Conservation (phyloP, 2,888 invertebrate species). For the Oscheius onirici region DNA sequence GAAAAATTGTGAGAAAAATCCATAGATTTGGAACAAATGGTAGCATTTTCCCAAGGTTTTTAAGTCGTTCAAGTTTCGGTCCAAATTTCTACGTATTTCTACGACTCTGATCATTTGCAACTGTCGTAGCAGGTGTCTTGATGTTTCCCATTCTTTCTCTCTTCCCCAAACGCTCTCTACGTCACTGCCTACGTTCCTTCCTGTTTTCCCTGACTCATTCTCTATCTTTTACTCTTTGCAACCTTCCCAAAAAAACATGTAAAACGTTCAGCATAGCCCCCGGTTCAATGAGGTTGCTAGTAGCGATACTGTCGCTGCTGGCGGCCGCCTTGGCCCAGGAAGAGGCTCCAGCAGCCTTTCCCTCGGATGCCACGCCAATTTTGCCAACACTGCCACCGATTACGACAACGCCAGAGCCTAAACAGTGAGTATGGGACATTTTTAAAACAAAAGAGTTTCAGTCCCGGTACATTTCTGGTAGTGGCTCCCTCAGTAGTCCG, state of each 20-base stretch:
- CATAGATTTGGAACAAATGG: too few relatives aligned
- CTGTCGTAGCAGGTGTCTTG: too few relatives aligned
- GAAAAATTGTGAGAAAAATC: too few relatives aligned
- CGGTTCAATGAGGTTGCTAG: slow-evolving; percentile 21
- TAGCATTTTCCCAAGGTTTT: too few relatives aligned
- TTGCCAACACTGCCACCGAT: slow-evolving; percentile 15
- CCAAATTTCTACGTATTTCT: too few relatives aligned
- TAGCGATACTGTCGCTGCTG: slow-evolving; percentile 23
- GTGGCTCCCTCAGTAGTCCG: slow-evolving; percentile 72
- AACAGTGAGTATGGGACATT: not conserved
- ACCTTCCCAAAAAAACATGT: too few relatives aligned
- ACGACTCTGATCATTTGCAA: too few relatives aligned
- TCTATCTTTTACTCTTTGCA: not conserved
- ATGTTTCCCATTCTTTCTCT: not conserved
- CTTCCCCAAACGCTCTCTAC: not conserved
- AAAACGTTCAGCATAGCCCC: not conserved
- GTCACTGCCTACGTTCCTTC: not conserved
- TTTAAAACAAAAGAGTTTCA: not conserved
- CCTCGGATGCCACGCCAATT: slow-evolving; percentile 12
- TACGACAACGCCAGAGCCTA: slow-evolving; percentile 16
- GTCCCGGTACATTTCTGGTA: slow-evolving; percentile 67
- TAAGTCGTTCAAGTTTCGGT: too few relatives aligned
- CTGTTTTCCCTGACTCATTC: not conserved
- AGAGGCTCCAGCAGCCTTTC: not conserved
- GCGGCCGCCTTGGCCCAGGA: slow-evolving; percentile 18